Base-by-base conservation (phyloP, 30 jellyfish, hydroid and myxozoan species). In the Catostylus mosaicus region DNA sequence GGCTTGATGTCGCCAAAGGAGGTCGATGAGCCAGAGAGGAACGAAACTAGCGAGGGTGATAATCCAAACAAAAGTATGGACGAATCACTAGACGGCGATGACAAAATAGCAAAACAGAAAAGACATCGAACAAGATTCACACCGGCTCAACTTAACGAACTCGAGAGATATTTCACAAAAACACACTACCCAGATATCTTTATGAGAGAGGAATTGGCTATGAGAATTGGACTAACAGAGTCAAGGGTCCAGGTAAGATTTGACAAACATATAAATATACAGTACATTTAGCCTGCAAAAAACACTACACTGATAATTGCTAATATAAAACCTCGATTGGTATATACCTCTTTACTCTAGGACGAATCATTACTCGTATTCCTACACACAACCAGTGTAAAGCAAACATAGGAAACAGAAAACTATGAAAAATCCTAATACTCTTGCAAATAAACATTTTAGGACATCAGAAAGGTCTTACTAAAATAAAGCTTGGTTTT, bases 121-220 rank as follows among this genome's bases (percentile, higher is more conserved):
- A 73, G 99, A 43, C 99, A 94, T 60, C 73, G 99, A 54, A 94
- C 99, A 22, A 90, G 99, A 18, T 94, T 94, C 81, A 78, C 99
- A 9, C 99, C 97, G 7, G 95, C 99, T 45, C 99, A 94, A 62
- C 85, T 94, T 16, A 94, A 94, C 43, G 99, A 94, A 80, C 86
- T 94, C 36, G 99, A 94, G 65, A 66, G 99, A 36, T 94, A 94
- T 71, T 94, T 94, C 83, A 80, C 96, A n/a, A 94, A 94, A 59
- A 94, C 99, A 12, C 99, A 94, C 52, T 94, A 94, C 80, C 99
- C 99, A n/a, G 99, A 94, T 59, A 94, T 94, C 43, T 94, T 94
- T 81, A 94, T 94, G 91, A 70, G 99, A 50, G 99, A 94, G 63
- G 99, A 94, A 60, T 77, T 94, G 69, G 99, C 99, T 30, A 94